phyloP scores from a whole-genome alignment of 2,113 vertebrate genomes.

The Laticauda colubrina region DNA sequence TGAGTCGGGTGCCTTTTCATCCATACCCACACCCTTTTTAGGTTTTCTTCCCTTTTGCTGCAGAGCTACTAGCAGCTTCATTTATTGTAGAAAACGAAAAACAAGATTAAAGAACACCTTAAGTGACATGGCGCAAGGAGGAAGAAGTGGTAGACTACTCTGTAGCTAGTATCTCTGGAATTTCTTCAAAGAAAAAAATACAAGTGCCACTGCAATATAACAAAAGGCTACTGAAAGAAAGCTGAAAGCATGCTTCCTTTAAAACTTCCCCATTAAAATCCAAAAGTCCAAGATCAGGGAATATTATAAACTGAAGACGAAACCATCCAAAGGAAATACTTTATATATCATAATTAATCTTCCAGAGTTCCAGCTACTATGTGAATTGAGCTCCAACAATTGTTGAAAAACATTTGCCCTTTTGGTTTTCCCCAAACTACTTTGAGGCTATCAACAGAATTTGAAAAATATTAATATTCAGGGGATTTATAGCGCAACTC shows the following conservation, averaged over 20 bases:
- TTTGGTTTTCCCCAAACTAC: background rate
- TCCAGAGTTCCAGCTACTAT: background rate
- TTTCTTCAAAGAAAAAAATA: background rate
- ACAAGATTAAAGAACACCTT: background rate
- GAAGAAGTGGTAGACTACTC: too few relatives aligned
- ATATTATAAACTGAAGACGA: background rate
- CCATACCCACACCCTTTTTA: background rate
- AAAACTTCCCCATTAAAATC: background rate
- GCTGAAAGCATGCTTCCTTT: background rate
- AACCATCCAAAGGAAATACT: background rate
- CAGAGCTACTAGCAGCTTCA: background rate
- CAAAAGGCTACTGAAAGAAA: background rate
- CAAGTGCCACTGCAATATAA: background rate
- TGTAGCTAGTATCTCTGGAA: background rate
- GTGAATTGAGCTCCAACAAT: background rate
- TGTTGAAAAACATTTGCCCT: background rate
- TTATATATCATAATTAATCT: background rate
- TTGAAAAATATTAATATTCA: background rate
- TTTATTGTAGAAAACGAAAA: background rate
- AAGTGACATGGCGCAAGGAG: background rate
- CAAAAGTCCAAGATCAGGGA: background rate
- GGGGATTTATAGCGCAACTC: background rate
- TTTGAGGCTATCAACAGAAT: background rate
- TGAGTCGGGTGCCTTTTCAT: background rate
- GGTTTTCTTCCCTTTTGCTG: background rate